These are phyloP conservation scores for Drosophila neotestacea DNA, from an alignment of 2,888 invertebrate genomes.

Conservation along the genomic window DNA sequence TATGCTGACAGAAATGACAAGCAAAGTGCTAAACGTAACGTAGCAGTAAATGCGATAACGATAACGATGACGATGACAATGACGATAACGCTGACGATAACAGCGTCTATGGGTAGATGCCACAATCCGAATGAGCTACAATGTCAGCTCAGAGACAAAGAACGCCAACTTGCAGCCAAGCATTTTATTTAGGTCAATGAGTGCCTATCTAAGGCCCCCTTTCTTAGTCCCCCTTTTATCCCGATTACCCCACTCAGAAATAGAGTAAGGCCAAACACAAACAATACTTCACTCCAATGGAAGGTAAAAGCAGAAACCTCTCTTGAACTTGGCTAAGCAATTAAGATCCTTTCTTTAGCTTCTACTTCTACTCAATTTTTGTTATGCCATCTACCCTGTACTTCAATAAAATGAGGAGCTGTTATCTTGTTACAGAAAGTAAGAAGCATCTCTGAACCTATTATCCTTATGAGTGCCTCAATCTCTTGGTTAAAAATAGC, in stretches of 20 bases:
- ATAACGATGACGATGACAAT: conserved; percentile 63
- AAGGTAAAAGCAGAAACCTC: conserved; percentile 9
- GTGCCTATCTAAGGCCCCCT: conserved; percentile 20
- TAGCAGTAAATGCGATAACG: conserved; percentile 66
- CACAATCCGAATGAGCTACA: conserved; percentile 13
- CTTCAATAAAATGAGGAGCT: no score
- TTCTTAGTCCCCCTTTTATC: no score
- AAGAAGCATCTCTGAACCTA: no score
- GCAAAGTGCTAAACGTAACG: conserved; percentile 57
- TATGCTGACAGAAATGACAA: conserved; percentile 69
- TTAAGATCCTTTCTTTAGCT: conserved; percentile 30
- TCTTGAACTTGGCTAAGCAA: conserved; percentile 47
- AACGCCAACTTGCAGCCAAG: conserved; percentile 48
- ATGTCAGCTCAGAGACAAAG: conserved; percentile 30
- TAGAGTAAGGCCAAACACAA: conserved; percentile 9
- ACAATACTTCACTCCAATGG: conserved; percentile 21
- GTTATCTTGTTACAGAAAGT: no score
- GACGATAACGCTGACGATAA: conserved; percentile 43
- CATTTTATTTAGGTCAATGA: conserved; percentile 79
- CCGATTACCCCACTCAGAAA: not conserved
- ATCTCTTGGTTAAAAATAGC: no score
- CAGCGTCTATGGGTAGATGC: conserved; percentile 5
- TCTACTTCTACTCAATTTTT: not conserved
- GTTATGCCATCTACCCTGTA: not conserved
- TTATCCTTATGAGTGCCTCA: no score